phyloP scores from a whole-genome alignment of 2,888 invertebrate species.

The Hirudinaria manillensis region DNA sequence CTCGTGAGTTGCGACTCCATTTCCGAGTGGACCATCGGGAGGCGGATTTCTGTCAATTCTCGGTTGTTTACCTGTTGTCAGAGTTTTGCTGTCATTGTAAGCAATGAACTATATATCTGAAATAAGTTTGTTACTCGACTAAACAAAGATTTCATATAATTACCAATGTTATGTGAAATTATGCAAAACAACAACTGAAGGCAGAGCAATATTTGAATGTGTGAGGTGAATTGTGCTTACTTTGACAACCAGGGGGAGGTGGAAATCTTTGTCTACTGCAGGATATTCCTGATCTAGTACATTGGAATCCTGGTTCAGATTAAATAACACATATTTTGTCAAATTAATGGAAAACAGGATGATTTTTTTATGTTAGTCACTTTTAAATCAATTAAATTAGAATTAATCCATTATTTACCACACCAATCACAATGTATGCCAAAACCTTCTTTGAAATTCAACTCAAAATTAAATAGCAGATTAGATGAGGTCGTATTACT shows the following conservation, averaged over 20 bases:
- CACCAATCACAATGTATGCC: no score
- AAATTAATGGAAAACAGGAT: no score
- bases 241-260: slow-evolving; percentile 42
- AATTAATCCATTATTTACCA: no score
- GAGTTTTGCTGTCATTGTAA: neutral
- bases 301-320: slow-evolving; percentile 9
- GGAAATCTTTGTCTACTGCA: slow-evolving; percentile 43
- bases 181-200: no score
- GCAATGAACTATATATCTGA: neutral
- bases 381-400: no score
- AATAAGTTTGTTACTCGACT: neutral
- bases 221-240: slow-evolving; percentile 38
- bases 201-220: no score
- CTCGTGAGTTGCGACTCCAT: slow-evolving; percentile 21
- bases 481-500: no score
- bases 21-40: slow-evolving; percentile 34
- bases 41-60: slow-evolving; percentile 29
- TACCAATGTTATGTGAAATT: no score
- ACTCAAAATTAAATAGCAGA: neutral
- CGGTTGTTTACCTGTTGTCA: slow-evolving; percentile 34
- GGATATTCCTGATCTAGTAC: slow-evolving; percentile 48
- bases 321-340: neutral
- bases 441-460: no score
- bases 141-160: neutral
- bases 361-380: no score